Conservation (phyloP, 2,888 invertebrate genomes). For the Caenorhabditis angaria region DNA sequence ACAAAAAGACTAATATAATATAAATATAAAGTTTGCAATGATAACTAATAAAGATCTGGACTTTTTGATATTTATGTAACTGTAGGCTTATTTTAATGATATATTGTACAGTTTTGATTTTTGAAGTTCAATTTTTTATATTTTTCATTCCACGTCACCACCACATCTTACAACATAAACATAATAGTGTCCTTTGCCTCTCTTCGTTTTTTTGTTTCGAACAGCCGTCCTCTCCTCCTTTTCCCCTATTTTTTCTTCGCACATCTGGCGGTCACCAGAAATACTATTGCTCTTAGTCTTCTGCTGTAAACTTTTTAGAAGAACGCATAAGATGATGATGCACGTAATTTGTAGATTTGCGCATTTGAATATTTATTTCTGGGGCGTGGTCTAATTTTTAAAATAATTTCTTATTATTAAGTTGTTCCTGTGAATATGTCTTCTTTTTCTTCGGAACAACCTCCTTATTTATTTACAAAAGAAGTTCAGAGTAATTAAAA, state of each 20-base stretch:
- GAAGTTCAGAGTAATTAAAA: too few species aligned
- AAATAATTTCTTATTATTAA: not conserved
- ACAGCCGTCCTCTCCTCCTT: not conserved
- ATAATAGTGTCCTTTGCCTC: not conserved
- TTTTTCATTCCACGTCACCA: not conserved
- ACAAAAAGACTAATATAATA: not conserved
- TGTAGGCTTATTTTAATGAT: too few species aligned
- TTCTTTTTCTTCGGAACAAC: too few species aligned
- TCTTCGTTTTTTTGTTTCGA: not conserved
- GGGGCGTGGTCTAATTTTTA: not conserved
- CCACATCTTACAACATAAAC: slow-evolving; percentile 1
- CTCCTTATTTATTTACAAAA: too few species aligned
- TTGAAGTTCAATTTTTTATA: not conserved
- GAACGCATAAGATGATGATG: not conserved
- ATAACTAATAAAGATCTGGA: not conserved
- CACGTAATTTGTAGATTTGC: not conserved
- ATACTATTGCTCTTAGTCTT: not conserved
- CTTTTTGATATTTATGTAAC: too few species aligned
- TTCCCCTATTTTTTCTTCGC: not conserved
- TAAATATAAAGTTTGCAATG: not conserved
- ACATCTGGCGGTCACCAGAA: not conserved
- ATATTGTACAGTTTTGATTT: not conserved
- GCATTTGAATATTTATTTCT: not conserved
- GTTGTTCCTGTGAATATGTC: too few species aligned
- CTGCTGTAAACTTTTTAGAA: not conserved